These are phyloP conservation scores for Dallia pectoralis DNA, from an alignment of 2,797 vertebrate species.

Conservation along the genomic window DNA sequence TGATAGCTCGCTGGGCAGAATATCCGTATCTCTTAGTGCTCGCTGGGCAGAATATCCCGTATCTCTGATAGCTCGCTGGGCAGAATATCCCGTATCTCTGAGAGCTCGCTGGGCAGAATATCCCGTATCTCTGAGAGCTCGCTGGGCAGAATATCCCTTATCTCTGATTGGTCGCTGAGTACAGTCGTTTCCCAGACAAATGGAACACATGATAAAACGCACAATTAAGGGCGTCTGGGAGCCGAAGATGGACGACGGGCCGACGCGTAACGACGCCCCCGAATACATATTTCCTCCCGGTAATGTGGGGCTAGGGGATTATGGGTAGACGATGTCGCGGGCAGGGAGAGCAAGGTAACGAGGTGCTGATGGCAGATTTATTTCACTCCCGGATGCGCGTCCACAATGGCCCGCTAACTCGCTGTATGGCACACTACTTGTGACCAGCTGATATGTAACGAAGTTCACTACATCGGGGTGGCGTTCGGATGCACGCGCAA, in stretches of 20 bases:
- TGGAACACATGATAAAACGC: slow-evolving; percentile 68
- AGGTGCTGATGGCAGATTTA: slow-evolving; percentile 72
- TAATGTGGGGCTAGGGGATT: slow-evolving; percentile 66
- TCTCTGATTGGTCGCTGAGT: background rate
- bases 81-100: background rate
- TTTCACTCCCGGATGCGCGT: slow-evolving; percentile 47
- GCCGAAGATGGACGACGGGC: slow-evolving; percentile 47
- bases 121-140: no score
- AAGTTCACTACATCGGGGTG: background rate
- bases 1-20: background rate
- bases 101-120: background rate
- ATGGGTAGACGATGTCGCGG: slow-evolving; percentile 50
- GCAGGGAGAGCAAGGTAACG: slow-evolving; percentile 65
- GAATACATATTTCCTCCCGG: slow-evolving; percentile 69
- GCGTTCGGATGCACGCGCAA: background rate
- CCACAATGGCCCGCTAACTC: slow-evolving; percentile 31
- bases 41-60: no score
- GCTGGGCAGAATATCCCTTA: no score
- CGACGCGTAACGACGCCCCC: slow-evolving; percentile 43
- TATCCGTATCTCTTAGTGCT: no score
- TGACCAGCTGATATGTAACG: background rate
- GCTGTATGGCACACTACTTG: background rate
- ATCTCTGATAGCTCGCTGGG: background rate
- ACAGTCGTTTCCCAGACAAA: background rate
- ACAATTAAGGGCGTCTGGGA: slow-evolving; percentile 70